Evolutionary conservation across 2,888 invertebrate species (phyloP).

Genomic region (Eucriotettix oculatus): DNA sequence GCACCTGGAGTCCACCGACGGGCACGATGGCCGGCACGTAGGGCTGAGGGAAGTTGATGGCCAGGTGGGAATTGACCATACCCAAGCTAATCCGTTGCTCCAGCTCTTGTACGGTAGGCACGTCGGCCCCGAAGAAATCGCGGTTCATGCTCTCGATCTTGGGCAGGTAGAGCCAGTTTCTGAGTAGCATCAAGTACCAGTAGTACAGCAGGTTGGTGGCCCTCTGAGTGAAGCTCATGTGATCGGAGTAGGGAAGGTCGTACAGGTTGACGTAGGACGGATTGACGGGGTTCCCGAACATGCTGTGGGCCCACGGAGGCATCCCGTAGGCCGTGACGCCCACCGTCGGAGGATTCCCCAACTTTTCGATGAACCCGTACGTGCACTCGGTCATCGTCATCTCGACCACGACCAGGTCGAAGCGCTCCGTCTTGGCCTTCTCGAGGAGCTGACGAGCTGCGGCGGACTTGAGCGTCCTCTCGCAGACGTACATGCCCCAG

Average conservation of each 20-base stretch:
- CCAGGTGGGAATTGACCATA: constrained; percentile 25
- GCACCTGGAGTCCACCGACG: constrained; percentile 27
- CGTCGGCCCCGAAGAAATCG: constrained; percentile 13
- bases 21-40: constrained; percentile 25
- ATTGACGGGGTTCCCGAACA: constrained; percentile 6
- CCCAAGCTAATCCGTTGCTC: constrained; percentile 27
- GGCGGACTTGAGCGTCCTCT: neutral
- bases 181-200: neutral
- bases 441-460: constrained; percentile 1
- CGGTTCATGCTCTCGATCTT: constrained; percentile 4
- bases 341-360: constrained; percentile 8
- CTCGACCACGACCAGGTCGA: constrained; percentile 9
- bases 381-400: constrained; percentile 3
- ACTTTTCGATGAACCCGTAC: constrained; percentile 5
- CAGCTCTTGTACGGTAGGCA: constrained; percentile 24
- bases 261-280: constrained; percentile 6
- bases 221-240: constrained; percentile 10
- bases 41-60: constrained; percentile 21
- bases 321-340: constrained; percentile 7
- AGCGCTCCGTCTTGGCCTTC: constrained; percentile 1
- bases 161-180: neutral
- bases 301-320: constrained; percentile 2
- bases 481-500: constrained; percentile 3
- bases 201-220: constrained; percentile 7
- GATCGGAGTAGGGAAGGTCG: constrained; percentile 4